Conservation (phyloP, 2,113 vertebrate genomes). For the Taxidea taxus region DNA sequence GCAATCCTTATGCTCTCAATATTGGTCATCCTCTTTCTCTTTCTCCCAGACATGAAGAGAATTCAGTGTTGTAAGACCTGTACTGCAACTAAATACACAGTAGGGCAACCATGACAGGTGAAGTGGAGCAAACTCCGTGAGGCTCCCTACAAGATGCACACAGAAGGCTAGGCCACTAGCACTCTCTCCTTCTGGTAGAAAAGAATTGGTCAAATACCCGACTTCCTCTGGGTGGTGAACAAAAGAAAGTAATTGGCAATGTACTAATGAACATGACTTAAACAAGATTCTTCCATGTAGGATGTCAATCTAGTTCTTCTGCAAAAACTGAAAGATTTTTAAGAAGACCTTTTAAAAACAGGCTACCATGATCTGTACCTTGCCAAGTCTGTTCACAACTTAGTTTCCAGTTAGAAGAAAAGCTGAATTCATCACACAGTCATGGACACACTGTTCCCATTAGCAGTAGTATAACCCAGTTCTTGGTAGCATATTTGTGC, state of each 20-base stretch:
- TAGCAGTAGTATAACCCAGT: slow-evolving; percentile 54
- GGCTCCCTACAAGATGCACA: neutral
- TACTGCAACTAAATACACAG: neutral
- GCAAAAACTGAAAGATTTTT: slow-evolving; percentile 42
- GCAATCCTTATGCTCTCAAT: neutral
- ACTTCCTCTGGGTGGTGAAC: slow-evolving; percentile 3
- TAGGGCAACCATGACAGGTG: neutral
- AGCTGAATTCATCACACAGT: slow-evolving; percentile 63
- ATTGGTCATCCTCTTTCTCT: neutral
- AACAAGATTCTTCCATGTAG: slow-evolving; percentile 29
- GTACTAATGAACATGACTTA: slow-evolving; percentile 9
- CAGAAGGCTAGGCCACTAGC: neutral
- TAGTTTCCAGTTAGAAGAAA: slow-evolving; percentile 69
- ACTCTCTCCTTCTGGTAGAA: neutral
- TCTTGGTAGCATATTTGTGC: slow-evolving; percentile 63
- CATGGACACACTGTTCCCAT: slow-evolving; percentile 68
- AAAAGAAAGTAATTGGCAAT: slow-evolving; percentile 16
- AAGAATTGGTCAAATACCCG: slow-evolving; percentile 17
- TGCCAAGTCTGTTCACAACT: slow-evolving; percentile 67
- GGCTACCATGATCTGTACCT: slow-evolving; percentile 33
- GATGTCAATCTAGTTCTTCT: slow-evolving; percentile 44
- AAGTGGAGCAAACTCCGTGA: neutral
- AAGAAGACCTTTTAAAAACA: slow-evolving; percentile 29
- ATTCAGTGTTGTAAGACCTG: neutral
- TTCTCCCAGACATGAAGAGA: neutral